Evolutionary conservation across 64 coral and sea anemone genomes (phyloP).

Genomic region (Pocillopora verrucosa): DNA sequence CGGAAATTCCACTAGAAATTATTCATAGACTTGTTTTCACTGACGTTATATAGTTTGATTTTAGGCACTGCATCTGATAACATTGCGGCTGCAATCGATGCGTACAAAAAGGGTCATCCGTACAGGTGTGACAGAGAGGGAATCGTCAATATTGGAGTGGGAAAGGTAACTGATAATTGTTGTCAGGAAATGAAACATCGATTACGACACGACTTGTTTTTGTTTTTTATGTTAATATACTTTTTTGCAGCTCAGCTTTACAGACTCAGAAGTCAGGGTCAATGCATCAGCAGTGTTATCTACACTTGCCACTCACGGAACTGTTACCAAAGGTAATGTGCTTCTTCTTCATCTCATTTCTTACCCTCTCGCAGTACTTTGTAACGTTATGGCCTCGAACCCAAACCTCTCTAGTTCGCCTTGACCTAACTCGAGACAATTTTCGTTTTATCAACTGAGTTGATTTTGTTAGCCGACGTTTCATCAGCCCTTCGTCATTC

Average conservation of each 20-base stretch:
- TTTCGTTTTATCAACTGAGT: too few species aligned
- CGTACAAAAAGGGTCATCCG: conserved; percentile 81
- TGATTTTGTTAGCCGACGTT: too few species aligned
- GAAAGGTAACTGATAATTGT: conserved; percentile 51
- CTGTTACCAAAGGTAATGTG: conserved; percentile 64
- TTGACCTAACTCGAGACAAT: too few species aligned
- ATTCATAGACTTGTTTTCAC: not conserved
- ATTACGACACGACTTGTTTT: not conserved
- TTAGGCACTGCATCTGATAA: conserved; percentile 89
- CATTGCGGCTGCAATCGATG: conserved; percentile 64
- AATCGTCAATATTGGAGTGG: conserved; percentile 71
- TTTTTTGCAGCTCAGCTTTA: conserved; percentile 69
- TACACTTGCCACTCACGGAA: conserved; percentile 55
- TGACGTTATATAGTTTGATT: not conserved
- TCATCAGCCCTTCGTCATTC: too few species aligned
- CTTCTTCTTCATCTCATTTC: not conserved
- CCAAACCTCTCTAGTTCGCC: too few species aligned
- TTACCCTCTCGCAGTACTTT: too few species aligned
- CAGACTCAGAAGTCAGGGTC: conserved; percentile 68
- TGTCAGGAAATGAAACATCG: too few species aligned
- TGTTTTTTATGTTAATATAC: not conserved
- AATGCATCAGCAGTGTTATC: conserved; percentile 74
- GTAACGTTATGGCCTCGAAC: too few species aligned
- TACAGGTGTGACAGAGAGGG: conserved; percentile 84
- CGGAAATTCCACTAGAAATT: not conserved